Percentiles rank a stretch among this genome's conserved stretches.
Evolutionary conservation across 2,888 invertebrate genomes (phyloP).

Genomic region (Ceramica pisi): DNA sequence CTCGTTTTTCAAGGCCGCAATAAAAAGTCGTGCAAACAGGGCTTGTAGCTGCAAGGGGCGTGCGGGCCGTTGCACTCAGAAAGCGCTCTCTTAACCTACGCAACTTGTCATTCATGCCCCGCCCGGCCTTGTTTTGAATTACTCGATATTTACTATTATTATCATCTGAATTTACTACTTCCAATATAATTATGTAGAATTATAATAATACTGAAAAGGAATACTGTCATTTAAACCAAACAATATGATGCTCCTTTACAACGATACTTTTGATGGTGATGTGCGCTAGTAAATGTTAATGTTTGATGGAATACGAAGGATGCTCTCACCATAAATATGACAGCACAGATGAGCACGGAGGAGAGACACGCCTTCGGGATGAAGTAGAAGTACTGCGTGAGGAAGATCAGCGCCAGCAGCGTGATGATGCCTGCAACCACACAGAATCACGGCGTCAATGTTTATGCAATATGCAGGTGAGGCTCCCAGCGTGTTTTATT

Average conservation of each 20-base stretch:
- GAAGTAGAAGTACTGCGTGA: conserved; percentile 96
- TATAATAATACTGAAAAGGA: not conserved
- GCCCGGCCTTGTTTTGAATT: conserved; percentile 19
- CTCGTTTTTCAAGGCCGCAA: not conserved
- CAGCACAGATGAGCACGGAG: conserved; percentile 97
- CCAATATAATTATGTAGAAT: not conserved
- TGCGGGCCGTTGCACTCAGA: conserved; percentile 40
- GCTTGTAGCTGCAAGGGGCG: not conserved
- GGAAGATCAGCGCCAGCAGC: conserved; percentile 94
- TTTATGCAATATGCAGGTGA: too few species aligned
- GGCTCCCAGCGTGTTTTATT: too few species aligned
- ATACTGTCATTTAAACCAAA: not conserved
- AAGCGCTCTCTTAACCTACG: conserved; percentile 20
- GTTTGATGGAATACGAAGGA: not conserved
- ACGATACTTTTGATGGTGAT: not conserved
- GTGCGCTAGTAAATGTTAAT: not conserved
- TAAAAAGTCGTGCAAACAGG: not conserved
- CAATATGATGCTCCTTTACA: not conserved
- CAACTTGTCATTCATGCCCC: conserved; percentile 50
- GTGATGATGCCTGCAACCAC: conserved; percentile 93
- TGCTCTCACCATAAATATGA: conserved; percentile 93
- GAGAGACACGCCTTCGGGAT: conserved; percentile 96
- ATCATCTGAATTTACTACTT: conserved; percentile 1
- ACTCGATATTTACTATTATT: conserved; percentile 11
- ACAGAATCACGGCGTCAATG: conserved; percentile 72